Base-by-base conservation (phyloP, 2,113 vertebrate genomes). In the Paradoxurus hermaphroditus region DNA sequence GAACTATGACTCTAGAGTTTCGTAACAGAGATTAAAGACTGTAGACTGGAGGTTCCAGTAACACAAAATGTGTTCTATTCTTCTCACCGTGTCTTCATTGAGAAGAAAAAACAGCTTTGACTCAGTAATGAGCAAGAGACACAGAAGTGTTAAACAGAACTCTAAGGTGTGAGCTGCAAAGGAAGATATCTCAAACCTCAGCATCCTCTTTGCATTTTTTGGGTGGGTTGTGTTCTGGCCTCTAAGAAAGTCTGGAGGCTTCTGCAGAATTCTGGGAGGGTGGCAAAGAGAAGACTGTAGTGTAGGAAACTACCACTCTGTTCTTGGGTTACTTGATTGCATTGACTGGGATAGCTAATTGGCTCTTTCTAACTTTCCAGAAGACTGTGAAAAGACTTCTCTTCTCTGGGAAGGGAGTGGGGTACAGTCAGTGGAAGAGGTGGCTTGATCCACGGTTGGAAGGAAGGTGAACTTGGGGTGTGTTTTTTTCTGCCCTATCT, bases 61-160 rank as follows among this genome's bases (percentile, higher is more conserved):
- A 72, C 41, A 49, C 23, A 59, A 82, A 81, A 21, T 49, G 29
- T 23, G 16, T 67, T 85, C 86, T 29, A 4, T 63, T 90, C 49
- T 84, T 36, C 18, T 82, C 83, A 73, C 34, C 4, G 3, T 6
- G 9, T 27, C 41, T 79, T 92, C 82, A 95, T 23, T 90, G 84
- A 96, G 90, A 75, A 93, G 82, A 92, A 39, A 92, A 27, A 70
- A 62, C 56, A 46, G 36, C 29, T 39, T 79, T 96, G 85, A 85
- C 75, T 65, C 65, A 87, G 87, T 27, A 65, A 53, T 92, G 90
- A 77, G 92, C 92, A 97, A 84, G 68, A 96, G 94, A 87, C 56
- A 23, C 31, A 14, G 68, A 94, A 83, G 98, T 96, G 98, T 98
- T 88, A 98, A 98, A 98, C 98, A 97, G 98, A 98, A 96, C 82